phyloP scores from a whole-genome alignment of 2,797 vertebrate genomes.

The Neosilurus hyrtlii region DNA sequence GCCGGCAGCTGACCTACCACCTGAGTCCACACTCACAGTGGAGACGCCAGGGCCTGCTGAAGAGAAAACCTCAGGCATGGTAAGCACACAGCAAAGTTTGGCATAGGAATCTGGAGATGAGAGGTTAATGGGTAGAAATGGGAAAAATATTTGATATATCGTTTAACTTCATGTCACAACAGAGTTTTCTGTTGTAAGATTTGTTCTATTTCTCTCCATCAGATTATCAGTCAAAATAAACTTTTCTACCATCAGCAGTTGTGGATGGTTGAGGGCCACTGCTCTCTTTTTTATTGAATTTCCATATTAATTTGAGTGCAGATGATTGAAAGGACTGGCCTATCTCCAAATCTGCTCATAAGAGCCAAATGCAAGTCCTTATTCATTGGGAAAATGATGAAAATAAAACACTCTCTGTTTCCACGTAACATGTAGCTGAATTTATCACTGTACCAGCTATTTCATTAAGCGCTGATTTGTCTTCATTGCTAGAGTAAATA shows the following conservation, averaged over 20 bases:
- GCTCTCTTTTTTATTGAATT: conserved; percentile 11
- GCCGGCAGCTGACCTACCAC: conserved; percentile 96
- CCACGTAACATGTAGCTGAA: conserved; percentile 30
- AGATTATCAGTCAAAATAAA: conserved; percentile 15
- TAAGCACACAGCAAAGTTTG: conserved; percentile 66
- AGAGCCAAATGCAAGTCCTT: conserved; percentile 27
- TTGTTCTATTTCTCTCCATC: conserved; percentile 12
- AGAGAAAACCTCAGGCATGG: conserved; percentile 96
- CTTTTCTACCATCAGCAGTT: neutral
- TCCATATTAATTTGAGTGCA: conserved; percentile 14
- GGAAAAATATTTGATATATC: conserved; percentile 22
- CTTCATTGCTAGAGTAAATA: conserved; percentile 42
- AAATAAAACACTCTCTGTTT: conserved; percentile 39
- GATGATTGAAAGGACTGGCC: conserved; percentile 5
- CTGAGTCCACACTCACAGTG: conserved; percentile 96
- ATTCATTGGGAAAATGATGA: conserved; percentile 53
- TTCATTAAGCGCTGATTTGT: conserved; percentile 32
- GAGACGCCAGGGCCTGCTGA: conserved; percentile 88
- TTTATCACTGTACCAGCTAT: conserved; percentile 26
- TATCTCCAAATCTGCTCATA: conserved; percentile 9
- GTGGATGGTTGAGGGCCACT: neutral
- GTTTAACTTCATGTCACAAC: neutral
- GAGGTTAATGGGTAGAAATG: conserved; percentile 1
- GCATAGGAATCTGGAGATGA: conserved; percentile 6
- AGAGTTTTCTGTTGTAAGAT: neutral